phyloP scores from a whole-genome alignment of 2,797 vertebrate genomes.

The Leucoraja ocellata region DNA sequence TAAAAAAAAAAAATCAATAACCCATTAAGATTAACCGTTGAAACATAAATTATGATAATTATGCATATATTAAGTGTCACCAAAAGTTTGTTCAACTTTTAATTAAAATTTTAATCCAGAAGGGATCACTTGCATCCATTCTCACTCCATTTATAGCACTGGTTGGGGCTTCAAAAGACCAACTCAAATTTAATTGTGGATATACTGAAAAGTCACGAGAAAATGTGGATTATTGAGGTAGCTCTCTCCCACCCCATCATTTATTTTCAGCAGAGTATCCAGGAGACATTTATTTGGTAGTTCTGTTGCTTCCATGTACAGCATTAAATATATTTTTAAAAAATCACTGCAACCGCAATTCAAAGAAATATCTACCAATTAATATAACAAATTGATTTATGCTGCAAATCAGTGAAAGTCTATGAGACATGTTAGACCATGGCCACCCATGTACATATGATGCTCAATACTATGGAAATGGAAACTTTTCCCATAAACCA shows the following conservation, averaged over 20 bases:
- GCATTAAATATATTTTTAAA: neutral
- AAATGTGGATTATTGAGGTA: neutral
- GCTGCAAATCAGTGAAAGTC: neutral
- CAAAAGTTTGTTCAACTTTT: conserved; percentile 28
- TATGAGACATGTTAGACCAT: neutral
- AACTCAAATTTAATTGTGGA: conserved; percentile 33
- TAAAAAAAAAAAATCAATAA: conserved; percentile 19
- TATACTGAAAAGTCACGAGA: conserved; percentile 23
- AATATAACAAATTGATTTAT: neutral
- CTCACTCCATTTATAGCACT: conserved; percentile 17
- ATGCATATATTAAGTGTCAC: conserved; percentile 34
- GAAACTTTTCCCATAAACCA: neutral
- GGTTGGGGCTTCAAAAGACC: conserved; percentile 11
- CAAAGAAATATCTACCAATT: neutral
- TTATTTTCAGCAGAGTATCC: conserved; percentile 10
- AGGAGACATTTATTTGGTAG: neutral
- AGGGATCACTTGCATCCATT: conserved; percentile 26
- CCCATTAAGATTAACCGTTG: conserved; percentile 33
- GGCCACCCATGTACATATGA: neutral
- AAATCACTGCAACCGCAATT: neutral
- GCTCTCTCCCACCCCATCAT: neutral
- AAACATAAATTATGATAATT: conserved; percentile 34
- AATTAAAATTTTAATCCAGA: conserved; percentile 20
- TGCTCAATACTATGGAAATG: neutral
- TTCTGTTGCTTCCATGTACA: neutral